A percentile compares a stretch with the other conserved stretches of the same genome.
phyloP scores from a whole-genome alignment of 2,797 vertebrate species.

The Crossoptilon crossoptilon region DNA sequence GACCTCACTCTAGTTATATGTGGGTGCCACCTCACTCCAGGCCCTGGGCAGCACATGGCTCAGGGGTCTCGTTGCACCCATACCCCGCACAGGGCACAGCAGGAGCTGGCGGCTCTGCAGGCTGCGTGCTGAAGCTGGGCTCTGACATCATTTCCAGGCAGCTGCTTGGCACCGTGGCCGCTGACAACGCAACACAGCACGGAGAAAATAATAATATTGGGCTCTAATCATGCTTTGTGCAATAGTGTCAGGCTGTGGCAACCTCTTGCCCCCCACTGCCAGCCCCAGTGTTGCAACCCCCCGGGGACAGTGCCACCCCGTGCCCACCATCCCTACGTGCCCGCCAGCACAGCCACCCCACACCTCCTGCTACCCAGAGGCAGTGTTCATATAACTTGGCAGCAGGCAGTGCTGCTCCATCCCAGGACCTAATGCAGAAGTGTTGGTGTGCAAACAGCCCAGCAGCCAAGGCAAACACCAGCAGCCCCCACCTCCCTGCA shows the following conservation, averaged over 20 bases:
- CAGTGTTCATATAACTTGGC: neutral
- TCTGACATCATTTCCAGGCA: conserved; percentile 44
- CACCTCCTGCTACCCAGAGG: neutral
- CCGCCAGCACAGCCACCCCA: accelerated
- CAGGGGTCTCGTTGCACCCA: too few species aligned
- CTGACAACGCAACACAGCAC: accelerated
- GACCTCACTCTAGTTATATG: accelerated
- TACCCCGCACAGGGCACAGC: too few species aligned
- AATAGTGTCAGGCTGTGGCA: neutral
- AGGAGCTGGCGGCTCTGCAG: too few species aligned
- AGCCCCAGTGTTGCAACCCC: neutral
- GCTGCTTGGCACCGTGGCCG: accelerated
- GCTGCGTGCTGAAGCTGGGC: accelerated
- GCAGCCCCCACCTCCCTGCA: neutral
- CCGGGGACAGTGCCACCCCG: neutral
- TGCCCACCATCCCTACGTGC: neutral
- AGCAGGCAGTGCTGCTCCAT: accelerated
- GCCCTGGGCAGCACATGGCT: too few species aligned
- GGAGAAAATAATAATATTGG: neutral
- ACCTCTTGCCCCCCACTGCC: neutral
- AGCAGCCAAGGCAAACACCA: neutral
- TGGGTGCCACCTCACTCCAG: accelerated
- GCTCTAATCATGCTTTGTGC: neutral
- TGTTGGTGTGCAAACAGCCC: neutral
- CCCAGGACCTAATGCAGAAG: neutral